Percentiles rank a stretch among this genome's conserved stretches.
These are phyloP conservation scores for Sweltsa coloradensis DNA, from an alignment of 1,140 invertebrate genomes.

Conservation along the genomic window DNA sequence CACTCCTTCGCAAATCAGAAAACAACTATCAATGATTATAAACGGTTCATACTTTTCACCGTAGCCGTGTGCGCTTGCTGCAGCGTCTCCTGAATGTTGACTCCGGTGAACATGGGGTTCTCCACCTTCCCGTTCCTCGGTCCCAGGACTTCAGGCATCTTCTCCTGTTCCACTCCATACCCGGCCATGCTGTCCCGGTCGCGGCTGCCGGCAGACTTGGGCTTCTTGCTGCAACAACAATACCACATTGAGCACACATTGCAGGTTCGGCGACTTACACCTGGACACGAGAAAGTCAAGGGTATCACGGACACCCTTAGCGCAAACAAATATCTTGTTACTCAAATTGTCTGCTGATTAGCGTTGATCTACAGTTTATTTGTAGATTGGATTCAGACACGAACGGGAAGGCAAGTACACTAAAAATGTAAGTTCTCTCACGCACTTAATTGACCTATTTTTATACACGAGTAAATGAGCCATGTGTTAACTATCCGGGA, in stretches of 20 bases:
- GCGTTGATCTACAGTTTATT: no score
- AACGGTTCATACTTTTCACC: conserved; percentile 31
- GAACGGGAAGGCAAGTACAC: no score
- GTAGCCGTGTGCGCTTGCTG: conserved; percentile 30
- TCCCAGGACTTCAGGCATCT: conserved; percentile 20
- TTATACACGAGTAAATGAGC: no score
- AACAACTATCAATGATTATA: background rate
- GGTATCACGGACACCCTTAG: no score
- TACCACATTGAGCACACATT: conserved; percentile 13
- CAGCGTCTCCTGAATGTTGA: background rate
- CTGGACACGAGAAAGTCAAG: background rate
- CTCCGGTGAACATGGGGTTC: conserved; percentile 22
- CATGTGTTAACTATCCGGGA: no score
- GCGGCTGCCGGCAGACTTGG: conserved; percentile 30
- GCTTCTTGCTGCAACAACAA: conserved; percentile 31
- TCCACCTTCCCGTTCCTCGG: conserved; percentile 19
- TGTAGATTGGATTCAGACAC: no score
- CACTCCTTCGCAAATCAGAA: conserved; percentile 16
- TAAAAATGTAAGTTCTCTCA: no score
- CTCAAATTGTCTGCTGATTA: no score
- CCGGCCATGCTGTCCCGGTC: conserved; percentile 18
- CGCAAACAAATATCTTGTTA: no score
- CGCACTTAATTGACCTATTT: no score
- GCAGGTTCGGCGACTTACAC: background rate
- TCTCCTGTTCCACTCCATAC: conserved; percentile 28